Base-by-base conservation (phyloP, 64 coral and sea anemone species). In the Dendrophyllia cribrosa region DNA sequence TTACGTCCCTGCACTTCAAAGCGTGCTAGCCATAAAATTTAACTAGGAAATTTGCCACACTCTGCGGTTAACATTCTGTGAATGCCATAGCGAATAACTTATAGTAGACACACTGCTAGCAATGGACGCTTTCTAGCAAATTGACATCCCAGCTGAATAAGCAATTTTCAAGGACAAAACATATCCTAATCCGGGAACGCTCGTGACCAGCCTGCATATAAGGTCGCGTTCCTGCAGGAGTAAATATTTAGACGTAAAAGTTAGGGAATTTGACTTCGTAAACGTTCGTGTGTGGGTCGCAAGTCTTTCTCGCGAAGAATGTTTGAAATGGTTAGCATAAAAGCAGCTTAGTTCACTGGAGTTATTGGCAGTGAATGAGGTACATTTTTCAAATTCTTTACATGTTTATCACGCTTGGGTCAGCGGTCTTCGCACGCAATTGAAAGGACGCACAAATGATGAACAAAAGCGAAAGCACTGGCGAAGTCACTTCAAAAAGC, bases 281-380 rank as follows among this genome's bases (percentile, higher is more conserved):
- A 43, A 66, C 15, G 13, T 67, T 84, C 80, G 62, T 84, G 61
- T 45, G 46, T 15, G 16, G 19, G 46, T 67, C 44, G 17, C 9
- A 11, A 49, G 45, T 68, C 45, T 51, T 67, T 13, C 80, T 21
- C 62, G 17, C 47, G 10, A 84, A 68, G 45, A 51, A 84, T 84
- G 61, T 23, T 68, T 84, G 61, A 84, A 66, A 84, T 84, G 43
- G 62, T 23, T 84, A 51, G 10, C 62, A 47, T 51, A 84, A 84
- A 75, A 84, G 62, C 65, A 65, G 80, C 61, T 84, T 84, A 66
- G 43, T 84, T 84, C 19, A n/a, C 20, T 68, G 80, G 9, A 84
- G 80, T 67, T 84, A 84, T 67, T 84, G 80, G 43, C 62, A 84
- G 61, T 84, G 44, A 84, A 84, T 68, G 61, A 84, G 80, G 58